Conservation (phyloP, 2,888 invertebrate species). For the Panorpa germanica region DNA sequence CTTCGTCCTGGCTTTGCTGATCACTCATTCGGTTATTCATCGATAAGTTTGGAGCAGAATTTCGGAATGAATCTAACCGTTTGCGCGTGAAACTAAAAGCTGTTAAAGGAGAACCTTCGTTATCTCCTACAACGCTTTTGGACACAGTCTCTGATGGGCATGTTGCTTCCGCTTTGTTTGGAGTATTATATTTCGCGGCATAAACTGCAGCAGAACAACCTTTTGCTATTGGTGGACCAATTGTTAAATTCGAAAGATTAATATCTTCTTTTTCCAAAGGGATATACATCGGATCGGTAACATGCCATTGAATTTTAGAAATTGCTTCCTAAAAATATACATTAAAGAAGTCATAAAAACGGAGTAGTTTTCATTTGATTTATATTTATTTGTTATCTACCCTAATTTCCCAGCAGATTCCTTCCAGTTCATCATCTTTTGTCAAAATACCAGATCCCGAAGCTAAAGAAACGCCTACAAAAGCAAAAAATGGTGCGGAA, state of each 20-base stretch:
- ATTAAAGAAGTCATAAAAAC: conserved; percentile 2
- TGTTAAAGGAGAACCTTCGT: too few species aligned
- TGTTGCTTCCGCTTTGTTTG: too few species aligned
- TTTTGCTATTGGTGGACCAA: conserved; percentile 56
- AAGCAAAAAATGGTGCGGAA: conserved; percentile 52
- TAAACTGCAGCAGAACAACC: conserved; percentile 71
- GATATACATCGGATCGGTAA: conserved; percentile 19
- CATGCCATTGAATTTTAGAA: conserved; percentile 19
- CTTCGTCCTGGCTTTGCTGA: too few species aligned
- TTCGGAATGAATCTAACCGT: too few species aligned
- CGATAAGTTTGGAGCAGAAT: too few species aligned
- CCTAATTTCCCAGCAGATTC: conserved; percentile 58
- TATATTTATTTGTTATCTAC: conserved; percentile 22
- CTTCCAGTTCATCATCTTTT: conserved; percentile 58
- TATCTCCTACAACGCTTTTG: too few species aligned
- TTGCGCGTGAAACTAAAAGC: too few species aligned
- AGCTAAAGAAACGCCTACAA: conserved; percentile 53
- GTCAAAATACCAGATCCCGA: conserved; percentile 54
- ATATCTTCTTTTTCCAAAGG: conserved; percentile 25
- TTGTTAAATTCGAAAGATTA: conserved; percentile 35
- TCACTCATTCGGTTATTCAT: too few species aligned
- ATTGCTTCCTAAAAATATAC: conserved; percentile 17
- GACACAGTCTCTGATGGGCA: too few species aligned
- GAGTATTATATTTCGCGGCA: conserved; percentile 40
- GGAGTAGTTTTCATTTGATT: background rate